Evolutionary conservation across 2,888 invertebrate genomes (phyloP).

Genomic region (Meghimatium bilineatum): DNA sequence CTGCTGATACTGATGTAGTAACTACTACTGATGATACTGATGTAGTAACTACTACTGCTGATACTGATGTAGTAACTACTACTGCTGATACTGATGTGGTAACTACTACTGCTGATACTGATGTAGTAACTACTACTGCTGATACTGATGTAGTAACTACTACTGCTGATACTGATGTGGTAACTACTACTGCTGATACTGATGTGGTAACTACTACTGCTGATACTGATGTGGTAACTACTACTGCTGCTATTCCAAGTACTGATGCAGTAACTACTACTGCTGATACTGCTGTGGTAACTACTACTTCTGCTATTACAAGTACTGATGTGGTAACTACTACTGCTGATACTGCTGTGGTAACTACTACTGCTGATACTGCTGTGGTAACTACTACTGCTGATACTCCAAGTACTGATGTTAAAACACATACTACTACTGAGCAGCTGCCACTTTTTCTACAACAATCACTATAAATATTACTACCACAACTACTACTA

Average conservation of each 20-base stretch:
- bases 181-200: constrained; percentile 18
- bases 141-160: constrained; percentile 10
- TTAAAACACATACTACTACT: too few relatives aligned
- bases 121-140: constrained; percentile 22
- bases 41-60: background rate
- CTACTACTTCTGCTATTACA: background rate
- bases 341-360: constrained; percentile 3
- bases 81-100: constrained; percentile 2
- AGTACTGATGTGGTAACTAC: constrained; percentile 5
- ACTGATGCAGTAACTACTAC: background rate
- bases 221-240: background rate
- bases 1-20: too few relatives aligned
- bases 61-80: background rate
- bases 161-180: constrained; percentile 13
- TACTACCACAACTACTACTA: constrained; percentile 19
- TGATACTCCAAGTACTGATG: background rate
- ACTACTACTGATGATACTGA: too few relatives aligned
- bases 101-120: constrained; percentile 18
- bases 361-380: constrained; percentile 7
- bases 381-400: background rate
- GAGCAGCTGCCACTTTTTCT: background rate
- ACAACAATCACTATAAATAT: constrained; percentile 2
- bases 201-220: background rate
- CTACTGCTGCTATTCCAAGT: background rate
- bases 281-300: background rate